Evolutionary conservation across 2,888 invertebrate genomes (phyloP).

Genomic region (Campoplex nolae): DNA sequence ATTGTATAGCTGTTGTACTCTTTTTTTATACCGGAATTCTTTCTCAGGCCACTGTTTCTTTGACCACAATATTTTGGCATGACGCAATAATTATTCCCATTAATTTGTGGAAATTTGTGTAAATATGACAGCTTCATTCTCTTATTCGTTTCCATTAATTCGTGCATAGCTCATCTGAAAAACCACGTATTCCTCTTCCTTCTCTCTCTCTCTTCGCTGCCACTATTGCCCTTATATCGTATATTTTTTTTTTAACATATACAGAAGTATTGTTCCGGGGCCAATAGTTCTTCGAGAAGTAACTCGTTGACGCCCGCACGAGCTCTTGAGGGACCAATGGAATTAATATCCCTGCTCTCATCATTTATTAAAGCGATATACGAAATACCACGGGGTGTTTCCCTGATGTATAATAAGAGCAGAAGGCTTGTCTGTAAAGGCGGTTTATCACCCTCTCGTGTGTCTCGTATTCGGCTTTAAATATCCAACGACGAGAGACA

Average conservation of each 20-base stretch:
- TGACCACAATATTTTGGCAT: background rate
- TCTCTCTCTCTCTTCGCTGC: background rate
- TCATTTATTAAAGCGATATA: background rate
- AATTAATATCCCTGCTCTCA: constrained; percentile 8
- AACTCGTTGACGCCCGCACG: background rate
- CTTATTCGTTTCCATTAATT: background rate
- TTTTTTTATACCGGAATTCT: background rate
- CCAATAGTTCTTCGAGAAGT: constrained; percentile 17
- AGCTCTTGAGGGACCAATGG: constrained; percentile 25
- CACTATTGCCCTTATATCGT: background rate
- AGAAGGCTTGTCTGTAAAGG: constrained; percentile 21
- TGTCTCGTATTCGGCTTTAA: constrained; percentile 6
- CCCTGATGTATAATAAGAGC: constrained; percentile 11
- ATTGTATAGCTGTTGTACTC: too few species aligned
- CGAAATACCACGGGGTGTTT: background rate
- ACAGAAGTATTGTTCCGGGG: background rate
- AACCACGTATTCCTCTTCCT: background rate
- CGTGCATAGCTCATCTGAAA: background rate
- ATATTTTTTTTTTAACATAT: background rate
- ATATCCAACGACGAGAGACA: constrained; percentile 10
- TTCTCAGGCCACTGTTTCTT: background rate
- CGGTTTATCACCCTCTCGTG: constrained; percentile 24
- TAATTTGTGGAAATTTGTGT: background rate
- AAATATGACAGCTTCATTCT: background rate
- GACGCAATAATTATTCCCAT: background rate